Evolutionary conservation across 2,797 vertebrate genomes (phyloP), one percentile per base, ranked within the genome.

Genomic region (Masticophis lateralis): DNA sequence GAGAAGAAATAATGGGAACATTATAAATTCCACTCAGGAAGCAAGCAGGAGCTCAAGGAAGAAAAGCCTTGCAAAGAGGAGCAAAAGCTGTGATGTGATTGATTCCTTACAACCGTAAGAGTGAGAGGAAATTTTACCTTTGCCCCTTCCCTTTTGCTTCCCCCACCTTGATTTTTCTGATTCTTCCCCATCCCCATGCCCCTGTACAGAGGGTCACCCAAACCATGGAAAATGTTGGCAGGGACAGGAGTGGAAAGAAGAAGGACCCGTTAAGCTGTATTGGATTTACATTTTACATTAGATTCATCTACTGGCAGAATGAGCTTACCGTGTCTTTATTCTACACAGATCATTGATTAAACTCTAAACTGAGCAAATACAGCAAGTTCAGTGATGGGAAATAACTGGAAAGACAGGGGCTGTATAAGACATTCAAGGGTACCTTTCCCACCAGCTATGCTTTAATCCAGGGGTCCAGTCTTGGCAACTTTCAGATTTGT

Each of bases 381-480:
- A 83, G 89, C 37, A 57, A 1, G 8, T 51, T 93, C 10, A 13
- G 32, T 55, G 2, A 59, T 37, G 37, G 0, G 6, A 87, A 25
- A 5, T 27, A 74, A 22, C 11, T 88, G 61, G 16, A 32, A 61
- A 32, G 5, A 13, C 47, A 25, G 57, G 37, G 16, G 6, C 59
- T 93, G 27, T 55, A 53, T 51, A 89, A 59, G 5, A 66, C 12
- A 32, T 20, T 57, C 32, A 88, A 37, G 25, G 37, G 69, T 56
- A n/a, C 53, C 59, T 16, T 51, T 27, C 74, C 25, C 8, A 5
- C 2, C 8, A n/a, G 9, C 25, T 86, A 53, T 13, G 57, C 0
- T 0, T 83, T 28, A 27, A 0, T 0, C 22, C 47, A 51, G 47
- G 7, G 4, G 47, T 51, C 47, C 47, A 51, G 7, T 1, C 47